Conservation (phyloP, 1,140 invertebrate species). For the Bombus cullumanus region DNA sequence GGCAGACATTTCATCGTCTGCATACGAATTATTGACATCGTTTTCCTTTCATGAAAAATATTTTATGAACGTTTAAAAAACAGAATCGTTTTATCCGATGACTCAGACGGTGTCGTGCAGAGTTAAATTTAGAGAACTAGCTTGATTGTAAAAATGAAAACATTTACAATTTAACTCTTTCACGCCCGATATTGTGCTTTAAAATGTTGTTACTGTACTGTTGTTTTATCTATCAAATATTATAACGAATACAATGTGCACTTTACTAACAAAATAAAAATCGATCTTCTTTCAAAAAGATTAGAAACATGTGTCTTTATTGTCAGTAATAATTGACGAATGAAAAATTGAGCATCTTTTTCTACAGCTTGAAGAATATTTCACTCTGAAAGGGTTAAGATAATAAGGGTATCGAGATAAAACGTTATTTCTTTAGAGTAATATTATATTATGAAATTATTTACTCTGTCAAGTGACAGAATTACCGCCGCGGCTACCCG, state of each 20-base stretch:
- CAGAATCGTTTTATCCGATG: neutral
- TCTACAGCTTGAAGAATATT: no score
- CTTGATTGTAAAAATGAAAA: neutral
- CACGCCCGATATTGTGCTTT: neutral
- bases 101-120: neutral
- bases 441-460: neutral
- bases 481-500: neutral
- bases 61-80: neutral
- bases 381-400: neutral
- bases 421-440: neutral
- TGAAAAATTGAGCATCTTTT: neutral
- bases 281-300: no score
- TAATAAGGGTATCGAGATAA: no score
- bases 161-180: neutral
- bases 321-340: neutral
- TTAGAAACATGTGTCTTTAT: neutral
- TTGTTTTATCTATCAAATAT: no score
- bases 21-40: neutral
- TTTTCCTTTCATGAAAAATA: neutral
- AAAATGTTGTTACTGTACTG: neutral
- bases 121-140: neutral
- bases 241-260: no score
- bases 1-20: neutral
- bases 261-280: no score
- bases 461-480: neutral